phyloP scores from a whole-genome alignment of 2,888 invertebrate genomes.

The Nebria salina region DNA sequence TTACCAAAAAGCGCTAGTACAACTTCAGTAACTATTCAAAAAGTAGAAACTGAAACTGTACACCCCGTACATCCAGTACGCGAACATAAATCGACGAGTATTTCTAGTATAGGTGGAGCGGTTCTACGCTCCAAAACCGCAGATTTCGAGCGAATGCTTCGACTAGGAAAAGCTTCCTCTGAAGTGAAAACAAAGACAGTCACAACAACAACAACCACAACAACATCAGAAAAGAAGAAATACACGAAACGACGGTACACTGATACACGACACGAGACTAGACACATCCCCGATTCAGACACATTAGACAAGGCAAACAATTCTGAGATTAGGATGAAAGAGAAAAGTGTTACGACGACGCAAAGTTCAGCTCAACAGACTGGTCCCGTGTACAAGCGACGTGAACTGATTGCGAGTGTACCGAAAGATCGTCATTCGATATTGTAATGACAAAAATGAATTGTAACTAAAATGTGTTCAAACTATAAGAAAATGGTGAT shows the following conservation, averaged over 20 bases:
- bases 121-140: conserved; percentile 74
- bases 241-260: conserved; percentile 71
- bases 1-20: conserved; percentile 52
- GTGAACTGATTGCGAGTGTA: conserved; percentile 84
- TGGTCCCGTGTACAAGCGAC: conserved; percentile 77
- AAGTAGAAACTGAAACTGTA: conserved; percentile 43
- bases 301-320: conserved; percentile 51
- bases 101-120: conserved; percentile 73
- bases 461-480: conserved; percentile 43
- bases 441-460: conserved; percentile 27
- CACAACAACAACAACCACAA: conserved; percentile 50
- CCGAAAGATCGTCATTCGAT: conserved; percentile 55
- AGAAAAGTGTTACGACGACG: conserved; percentile 22
- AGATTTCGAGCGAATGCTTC: conserved; percentile 71
- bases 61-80: conserved; percentile 16
- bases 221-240: conserved; percentile 66
- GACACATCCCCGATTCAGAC: conserved; percentile 68
- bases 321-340: conserved; percentile 26
- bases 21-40: conserved; percentile 49
- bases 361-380: conserved; percentile 45
- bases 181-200: conserved; percentile 61
- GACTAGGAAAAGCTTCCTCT: conserved; percentile 65
- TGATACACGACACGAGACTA: conserved; percentile 69
- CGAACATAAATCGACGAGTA: conserved; percentile 63
- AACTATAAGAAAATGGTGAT: conserved; percentile 40